phyloP scores from a whole-genome alignment of 2,113 vertebrate genomes.

The Hyperoodon ampullatus region DNA sequence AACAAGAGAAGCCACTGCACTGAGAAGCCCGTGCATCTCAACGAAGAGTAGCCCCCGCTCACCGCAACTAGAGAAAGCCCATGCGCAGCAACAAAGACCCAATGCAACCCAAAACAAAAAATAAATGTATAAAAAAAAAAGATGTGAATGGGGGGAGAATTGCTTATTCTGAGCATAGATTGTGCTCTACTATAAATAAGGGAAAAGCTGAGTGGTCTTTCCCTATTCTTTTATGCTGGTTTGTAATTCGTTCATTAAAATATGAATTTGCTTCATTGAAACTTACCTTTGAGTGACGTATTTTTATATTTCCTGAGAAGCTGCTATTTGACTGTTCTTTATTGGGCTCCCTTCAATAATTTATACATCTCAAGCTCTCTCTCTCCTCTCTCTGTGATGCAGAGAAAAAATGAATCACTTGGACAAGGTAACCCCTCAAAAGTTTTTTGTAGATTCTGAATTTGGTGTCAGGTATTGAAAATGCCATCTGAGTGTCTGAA shows the following conservation, averaged over 20 bases:
- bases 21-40: no score
- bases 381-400: conserved; percentile 66
- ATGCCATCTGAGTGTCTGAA: background rate
- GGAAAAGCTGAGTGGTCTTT: background rate
- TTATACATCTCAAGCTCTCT: conserved; percentile 72
- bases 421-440: conserved; percentile 32
- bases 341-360: conserved; percentile 76
- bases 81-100: background rate
- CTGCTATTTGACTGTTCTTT: conserved; percentile 63
- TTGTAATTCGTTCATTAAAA: conserved; percentile 78
- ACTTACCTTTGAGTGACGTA: conserved; percentile 27
- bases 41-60: no score
- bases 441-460: background rate
- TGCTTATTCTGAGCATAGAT: conserved; percentile 73
- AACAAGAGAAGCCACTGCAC: no score
- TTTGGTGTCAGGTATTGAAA: background rate
- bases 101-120: no score
- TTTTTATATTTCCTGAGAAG: background rate
- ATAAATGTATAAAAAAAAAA: no score
- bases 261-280: background rate
- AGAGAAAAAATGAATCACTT: conserved; percentile 43
- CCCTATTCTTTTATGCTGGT: conserved; percentile 75
- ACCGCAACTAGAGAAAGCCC: no score
- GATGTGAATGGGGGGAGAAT: conserved; percentile 36
- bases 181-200: conserved; percentile 61